phyloP scores from a whole-genome alignment of 2,113 vertebrate genomes.

The Ellobius talpinus region DNA sequence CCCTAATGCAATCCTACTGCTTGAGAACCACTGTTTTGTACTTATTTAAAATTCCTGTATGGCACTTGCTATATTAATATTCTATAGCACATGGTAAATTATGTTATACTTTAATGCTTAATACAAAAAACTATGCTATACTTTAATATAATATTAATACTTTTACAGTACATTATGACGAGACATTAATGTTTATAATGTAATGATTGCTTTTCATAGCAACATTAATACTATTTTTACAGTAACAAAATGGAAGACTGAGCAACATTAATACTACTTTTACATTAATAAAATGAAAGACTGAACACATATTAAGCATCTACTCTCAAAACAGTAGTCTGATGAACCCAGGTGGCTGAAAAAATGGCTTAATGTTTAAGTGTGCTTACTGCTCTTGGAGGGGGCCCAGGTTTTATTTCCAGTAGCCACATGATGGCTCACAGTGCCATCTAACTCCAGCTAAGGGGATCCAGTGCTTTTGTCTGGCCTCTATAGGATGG shows the following conservation, averaged over 20 bases:
- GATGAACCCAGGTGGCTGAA: not conserved
- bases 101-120: too few species aligned
- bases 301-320: not conserved
- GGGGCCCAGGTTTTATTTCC: not conserved
- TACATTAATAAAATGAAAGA: not conserved
- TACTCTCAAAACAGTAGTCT: not conserved
- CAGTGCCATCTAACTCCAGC: not conserved
- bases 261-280: not conserved
- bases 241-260: not conserved
- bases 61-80: not conserved
- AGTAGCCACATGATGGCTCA: too few species aligned
- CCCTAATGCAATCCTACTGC: not conserved
- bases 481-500: not conserved
- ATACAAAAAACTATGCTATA: too few species aligned
- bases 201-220: not conserved
- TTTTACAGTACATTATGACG: too few species aligned
- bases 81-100: not conserved
- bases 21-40: constrained; percentile 38
- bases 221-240: not conserved
- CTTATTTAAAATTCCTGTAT: constrained; percentile 37
- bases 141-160: too few species aligned
- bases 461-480: not conserved
- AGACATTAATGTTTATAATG: too few species aligned
- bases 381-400: not conserved
- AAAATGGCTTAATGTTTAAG: not conserved